Evolutionary conservation across 2,888 invertebrate genomes (phyloP), one percentile per base, ranked within the genome.

Genomic region (Sturmia bella): DNA sequence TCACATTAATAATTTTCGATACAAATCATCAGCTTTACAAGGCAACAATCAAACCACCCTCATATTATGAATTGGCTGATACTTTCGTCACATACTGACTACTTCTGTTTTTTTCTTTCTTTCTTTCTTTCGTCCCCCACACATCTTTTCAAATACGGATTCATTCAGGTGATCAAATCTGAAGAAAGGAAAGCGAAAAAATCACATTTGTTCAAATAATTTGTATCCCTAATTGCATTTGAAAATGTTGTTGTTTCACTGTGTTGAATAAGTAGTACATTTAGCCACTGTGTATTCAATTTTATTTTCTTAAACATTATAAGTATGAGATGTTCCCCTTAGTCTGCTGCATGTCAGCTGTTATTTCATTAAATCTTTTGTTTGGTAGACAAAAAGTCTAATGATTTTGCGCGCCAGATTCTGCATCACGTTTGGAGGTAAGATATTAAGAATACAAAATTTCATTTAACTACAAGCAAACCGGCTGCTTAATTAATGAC

Each of bases 311-410:
- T 21, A 61, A 68, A 68, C 39, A 79, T 17, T 32, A 7, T 5
- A 32, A 32, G n/a, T n/a, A n/a, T n/a, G n/a, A 66, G 56, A 56
- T 63, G 54, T 68, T 37, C 11, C 56, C 45, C 75, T 21, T 72
- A 81, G 76, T 61, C 72, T 81, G 76, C 68, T 72, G 48, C 32
- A 43, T 73, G 81, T 81, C 81, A 81, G 81, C 81, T 81, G 81
- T 81, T 81, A n/a, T 39, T 61, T 45, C 27, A 63, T 27, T n/a
- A 52, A 76, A 27, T 54, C 68, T 52, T 57, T 77, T 81, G 72
- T 73, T 50, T 80, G 13, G 19, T 57, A 64, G 19, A 39, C 43
- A 68, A 52, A 57, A 75, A 41, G 56, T 45, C 9, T 37, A 2
- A 59, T 37, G 15, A 77, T 39, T 77, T 77, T 80, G 27, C 76